A percentile compares a stretch with the other conserved stretches of the same genome.
Evolutionary conservation across 2,113 vertebrate genomes (phyloP).

Genomic region (Saimiri boliviensis): DNA sequence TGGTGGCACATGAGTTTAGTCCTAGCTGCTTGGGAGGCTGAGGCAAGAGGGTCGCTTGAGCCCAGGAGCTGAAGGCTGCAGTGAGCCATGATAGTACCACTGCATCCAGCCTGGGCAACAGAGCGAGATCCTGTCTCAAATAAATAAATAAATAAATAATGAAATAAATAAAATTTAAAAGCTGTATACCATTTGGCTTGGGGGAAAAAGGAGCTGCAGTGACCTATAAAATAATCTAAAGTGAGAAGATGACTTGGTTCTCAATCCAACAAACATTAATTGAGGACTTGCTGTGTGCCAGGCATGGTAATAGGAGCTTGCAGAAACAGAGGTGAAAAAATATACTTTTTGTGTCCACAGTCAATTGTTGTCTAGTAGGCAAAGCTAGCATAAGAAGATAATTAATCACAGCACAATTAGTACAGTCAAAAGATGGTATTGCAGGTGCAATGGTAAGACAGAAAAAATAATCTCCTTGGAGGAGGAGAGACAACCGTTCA

Average conservation of each 20-base stretch:
- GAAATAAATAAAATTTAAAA: not conserved
- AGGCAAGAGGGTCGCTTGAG: no score
- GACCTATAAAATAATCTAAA: not conserved
- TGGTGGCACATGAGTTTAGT: no score
- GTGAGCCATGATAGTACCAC: no score
- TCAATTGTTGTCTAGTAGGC: not conserved
- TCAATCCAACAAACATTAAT: conserved; percentile 32
- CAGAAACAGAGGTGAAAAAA: conserved; percentile 38
- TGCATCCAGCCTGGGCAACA: no score
- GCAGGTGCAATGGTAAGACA: not conserved
- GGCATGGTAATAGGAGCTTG: not conserved
- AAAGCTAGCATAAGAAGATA: not conserved
- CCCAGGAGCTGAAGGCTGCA: no score
- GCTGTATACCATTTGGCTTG: not conserved
- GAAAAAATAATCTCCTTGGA: not conserved
- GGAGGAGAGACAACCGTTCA: not conserved
- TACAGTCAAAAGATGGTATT: not conserved
- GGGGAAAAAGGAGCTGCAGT: not conserved
- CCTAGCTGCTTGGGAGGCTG: no score
- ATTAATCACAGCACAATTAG: not conserved
- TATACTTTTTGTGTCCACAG: not conserved
- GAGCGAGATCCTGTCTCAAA: no score
- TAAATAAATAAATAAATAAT: no score
- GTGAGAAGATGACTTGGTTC: not conserved
- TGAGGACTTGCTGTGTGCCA: not conserved